Base-by-base conservation (phyloP, 2,888 invertebrate genomes). In the Lasioglossum calceatum region DNA sequence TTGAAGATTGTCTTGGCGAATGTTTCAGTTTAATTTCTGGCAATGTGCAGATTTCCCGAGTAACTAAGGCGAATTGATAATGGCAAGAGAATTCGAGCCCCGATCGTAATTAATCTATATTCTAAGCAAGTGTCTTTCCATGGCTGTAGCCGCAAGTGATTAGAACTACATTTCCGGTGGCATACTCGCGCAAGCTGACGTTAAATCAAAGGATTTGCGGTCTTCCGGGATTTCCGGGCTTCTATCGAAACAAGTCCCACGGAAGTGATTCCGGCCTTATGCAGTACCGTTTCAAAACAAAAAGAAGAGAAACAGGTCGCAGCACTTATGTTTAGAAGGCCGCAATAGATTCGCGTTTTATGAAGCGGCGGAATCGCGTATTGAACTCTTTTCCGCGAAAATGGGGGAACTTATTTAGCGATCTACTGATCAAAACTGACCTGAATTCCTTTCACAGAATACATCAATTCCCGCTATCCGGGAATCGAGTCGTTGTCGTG, bases 151-250 rank as follows among this genome's bases (percentile, higher is more conserved):
- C 84, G 76, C 84, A 82, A 71, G 73, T 78, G 84, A 88, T 88
- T 86, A 86, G 79, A 79, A 86, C 50, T 81, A 75, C 79, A 81
- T 85, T 79, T 81, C 82, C 75, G 58, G 23, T 73, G 61, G 67
- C 54, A 44, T 67, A 73, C 42, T 70, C 86, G 81, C 77, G 79
- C 54, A n/a, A 23, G 39, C 47, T 36, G 70, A 67, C 71, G 83
- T 70, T 70, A 75, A 82, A 84, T 82, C 79, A 79, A 86, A 84
- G 88, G 86, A 88, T 83, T 82, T 84, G 88, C 75, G 84, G 86
- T 84, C 27, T 73, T 32, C 86, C 77, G 54, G 73, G 80, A 88
- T 71, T 79, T 70, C 47, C n/a, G 44, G 16, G 64, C 47, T 64
- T 44, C 58, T 44, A 50, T 77, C 36, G 73, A 16, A 19, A 73